Conservation (phyloP, 1,140 invertebrate species). For the Rhopalosiphum padi region DNA sequence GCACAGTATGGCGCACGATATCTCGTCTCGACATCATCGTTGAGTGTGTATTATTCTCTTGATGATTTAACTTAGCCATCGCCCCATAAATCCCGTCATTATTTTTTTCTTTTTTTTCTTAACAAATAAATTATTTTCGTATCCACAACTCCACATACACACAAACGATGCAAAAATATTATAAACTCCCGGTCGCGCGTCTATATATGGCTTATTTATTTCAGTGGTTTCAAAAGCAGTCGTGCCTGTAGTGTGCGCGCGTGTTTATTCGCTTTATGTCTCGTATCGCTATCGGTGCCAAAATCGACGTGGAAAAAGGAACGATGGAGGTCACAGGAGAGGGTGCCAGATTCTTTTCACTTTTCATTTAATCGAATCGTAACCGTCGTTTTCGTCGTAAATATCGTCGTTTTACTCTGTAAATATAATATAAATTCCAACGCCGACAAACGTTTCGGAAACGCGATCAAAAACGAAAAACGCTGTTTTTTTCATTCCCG, state of each 20-base stretch:
- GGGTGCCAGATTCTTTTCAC: conserved; percentile 31
- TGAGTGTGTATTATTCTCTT: not conserved
- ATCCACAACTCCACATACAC: not conserved
- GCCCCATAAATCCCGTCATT: not conserved
- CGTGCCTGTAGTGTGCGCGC: not conserved
- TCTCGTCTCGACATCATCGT: not conserved
- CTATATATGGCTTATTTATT: not conserved
- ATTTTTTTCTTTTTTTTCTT: not conserved
- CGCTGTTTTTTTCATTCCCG: not conserved
- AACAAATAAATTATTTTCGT: not conserved
- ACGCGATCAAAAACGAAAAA: conserved; percentile 20
- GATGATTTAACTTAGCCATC: not conserved
- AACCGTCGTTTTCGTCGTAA: conserved; percentile 18
- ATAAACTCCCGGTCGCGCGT: not conserved
- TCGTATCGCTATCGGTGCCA: conserved; percentile 38
- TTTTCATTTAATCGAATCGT: conserved; percentile 49
- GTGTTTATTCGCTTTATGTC: conserved; percentile 10
- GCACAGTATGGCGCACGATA: not conserved
- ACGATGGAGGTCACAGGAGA: not conserved
- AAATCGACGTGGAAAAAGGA: conserved; percentile 30
- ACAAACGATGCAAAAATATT: not conserved
- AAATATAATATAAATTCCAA: conserved; percentile 8
- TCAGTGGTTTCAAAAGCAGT: not conserved
- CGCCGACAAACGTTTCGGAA: not conserved
- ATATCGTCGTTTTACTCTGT: conserved; percentile 2